Conservation (phyloP, 2,113 vertebrate genomes). For the Embiotoca jacksoni region DNA sequence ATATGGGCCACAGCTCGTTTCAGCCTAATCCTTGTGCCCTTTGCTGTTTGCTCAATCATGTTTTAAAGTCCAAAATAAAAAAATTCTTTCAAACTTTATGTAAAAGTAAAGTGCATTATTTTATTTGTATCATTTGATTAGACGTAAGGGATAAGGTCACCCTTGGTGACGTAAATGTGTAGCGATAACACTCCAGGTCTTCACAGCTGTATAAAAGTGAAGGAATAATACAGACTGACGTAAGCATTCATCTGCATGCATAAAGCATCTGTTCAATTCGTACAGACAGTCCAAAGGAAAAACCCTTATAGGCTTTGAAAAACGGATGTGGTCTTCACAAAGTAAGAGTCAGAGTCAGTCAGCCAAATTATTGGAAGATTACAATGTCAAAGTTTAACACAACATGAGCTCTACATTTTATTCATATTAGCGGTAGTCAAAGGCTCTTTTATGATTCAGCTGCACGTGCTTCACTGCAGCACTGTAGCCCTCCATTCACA, state of each 20-base stretch:
- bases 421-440: constrained; percentile 30
- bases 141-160: constrained; percentile 9
- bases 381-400: constrained; percentile 58
- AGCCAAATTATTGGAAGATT: constrained; percentile 69
- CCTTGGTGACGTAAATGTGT: constrained; percentile 12
- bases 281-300: constrained; percentile 42
- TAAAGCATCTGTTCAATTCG: constrained; percentile 62
- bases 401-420: constrained; percentile 44
- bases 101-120: constrained; percentile 26
- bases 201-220: constrained; percentile 19
- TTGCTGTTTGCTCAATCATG: constrained; percentile 52
- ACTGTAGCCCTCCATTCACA: background rate
- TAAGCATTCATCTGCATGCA: constrained; percentile 37
- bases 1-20: constrained; percentile 69
- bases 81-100: constrained; percentile 46
- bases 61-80: constrained; percentile 39
- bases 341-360: constrained; percentile 58
- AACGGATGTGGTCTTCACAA: constrained; percentile 21
- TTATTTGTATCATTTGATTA: constrained; percentile 29
- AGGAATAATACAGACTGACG: constrained; percentile 54
- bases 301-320: constrained; percentile 58
- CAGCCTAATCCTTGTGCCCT: constrained; percentile 71
- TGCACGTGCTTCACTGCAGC: constrained; percentile 26
- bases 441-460: constrained; percentile 23
- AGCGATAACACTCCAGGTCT: constrained; percentile 23